Evolutionary conservation across 2,797 vertebrate genomes (phyloP), one percentile per base, ranked within the genome.

Genomic region (Choloepus didactylus): DNA sequence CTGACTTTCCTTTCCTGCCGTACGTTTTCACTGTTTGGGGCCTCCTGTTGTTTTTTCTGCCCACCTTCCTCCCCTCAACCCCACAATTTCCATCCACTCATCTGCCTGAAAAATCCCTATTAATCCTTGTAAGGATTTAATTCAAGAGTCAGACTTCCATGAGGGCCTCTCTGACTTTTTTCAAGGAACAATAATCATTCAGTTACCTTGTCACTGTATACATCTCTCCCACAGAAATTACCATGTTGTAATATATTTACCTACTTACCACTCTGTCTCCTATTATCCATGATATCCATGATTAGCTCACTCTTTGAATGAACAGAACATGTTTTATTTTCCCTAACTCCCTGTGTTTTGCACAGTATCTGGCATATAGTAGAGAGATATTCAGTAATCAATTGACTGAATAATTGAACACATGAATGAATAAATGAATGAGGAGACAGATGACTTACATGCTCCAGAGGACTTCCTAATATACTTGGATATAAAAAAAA

Each of bases 221-320:
- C 27, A 54, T 90, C 59, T 69, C n/a, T 79, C 8, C 14, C 23
- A 14, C 64, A 87, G 59, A 91, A 84, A 91, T 92, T 29, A 75
- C 69, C 35, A 44, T 2, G 12, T 77, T 86, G 25, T 19, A 11
- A 44, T 89, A 96, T 56, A 69, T 81, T 67, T 64, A 35, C 23
- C n/a, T 64, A 3, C 51, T 76, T 62, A 23, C 19, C 29, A 67
- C 7, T n/a, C 23, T 16, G 3, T 54, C 35, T 79, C 29, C 4
- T 82, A 44, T 82, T 35, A 35, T 35, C 35, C 35, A 72, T n/a
- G n/a, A 29, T 35, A 35, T 35, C 35, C 35, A 72, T n/a, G n/a
- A 29, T 91, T 79, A 66, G 27, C 11, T 84, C 25, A 41, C 27
- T 83, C 51, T 64, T 15, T 89, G 44, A 85, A 49, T 77, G 23